Percentiles rank a stretch among this genome's conserved stretches.
Conservation (phyloP, 1,140 invertebrate species). For the Melanaphis sacchari region DNA sequence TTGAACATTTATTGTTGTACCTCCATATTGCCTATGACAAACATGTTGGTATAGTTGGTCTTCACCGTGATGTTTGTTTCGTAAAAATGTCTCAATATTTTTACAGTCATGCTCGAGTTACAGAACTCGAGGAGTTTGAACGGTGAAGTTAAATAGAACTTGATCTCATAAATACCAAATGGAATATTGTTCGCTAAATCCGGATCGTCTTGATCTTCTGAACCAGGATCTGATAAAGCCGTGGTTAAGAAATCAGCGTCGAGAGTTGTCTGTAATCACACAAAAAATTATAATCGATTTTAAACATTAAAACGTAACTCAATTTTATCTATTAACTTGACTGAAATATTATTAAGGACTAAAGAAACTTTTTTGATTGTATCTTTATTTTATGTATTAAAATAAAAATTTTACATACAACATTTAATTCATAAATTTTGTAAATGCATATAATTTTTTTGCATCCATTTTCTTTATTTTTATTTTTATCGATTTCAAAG, state of each 20-base stretch:
- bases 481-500: no score
- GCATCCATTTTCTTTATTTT: not conserved
- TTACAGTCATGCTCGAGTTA: not conserved
- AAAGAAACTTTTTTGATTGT: no score
- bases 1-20: not conserved
- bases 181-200: conserved; percentile 23
- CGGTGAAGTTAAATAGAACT: conserved; percentile 51
- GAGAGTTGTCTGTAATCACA: not conserved
- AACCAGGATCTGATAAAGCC: not conserved
- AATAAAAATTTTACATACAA: no score
- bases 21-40: conserved; percentile 40
- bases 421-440: no score
- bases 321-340: not conserved
- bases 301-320: not conserved
- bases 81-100: conserved; percentile 46
- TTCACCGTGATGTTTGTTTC: conserved; percentile 55
- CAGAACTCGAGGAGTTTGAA: conserved; percentile 55
- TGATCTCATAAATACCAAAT: conserved; percentile 24
- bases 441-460: no score
- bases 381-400: no score
- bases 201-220: conserved; percentile 31
- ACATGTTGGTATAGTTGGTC: conserved; percentile 51
- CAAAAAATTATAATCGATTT: not conserved
- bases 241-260: conserved; percentile 20
- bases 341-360: no score